Conservation (phyloP, 1,140 invertebrate genomes). For the Oncopodura yosiiana region DNA sequence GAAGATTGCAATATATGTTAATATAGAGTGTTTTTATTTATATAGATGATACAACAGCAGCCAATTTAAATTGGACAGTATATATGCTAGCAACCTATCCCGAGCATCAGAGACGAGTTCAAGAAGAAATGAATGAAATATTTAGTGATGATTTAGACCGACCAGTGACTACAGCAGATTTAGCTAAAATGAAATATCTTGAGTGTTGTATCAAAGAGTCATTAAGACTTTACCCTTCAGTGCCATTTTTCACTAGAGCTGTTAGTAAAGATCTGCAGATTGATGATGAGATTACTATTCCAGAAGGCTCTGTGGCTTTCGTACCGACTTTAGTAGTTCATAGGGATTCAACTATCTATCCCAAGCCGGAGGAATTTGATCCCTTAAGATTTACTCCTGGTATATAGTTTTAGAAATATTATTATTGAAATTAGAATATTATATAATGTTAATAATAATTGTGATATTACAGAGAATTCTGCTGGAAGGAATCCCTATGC, state of each 20-base stretch:
- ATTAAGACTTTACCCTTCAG: slow-evolving; percentile 49
- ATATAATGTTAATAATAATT: no score
- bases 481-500: slow-evolving; percentile 11
- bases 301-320: slow-evolving; percentile 40
- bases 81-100: slow-evolving; percentile 6
- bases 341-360: slow-evolving; percentile 53
- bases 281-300: slow-evolving; percentile 36
- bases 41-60: slow-evolving; percentile 27
- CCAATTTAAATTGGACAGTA: slow-evolving; percentile 26
- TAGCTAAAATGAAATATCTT: slow-evolving; percentile 58
- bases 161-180: slow-evolving; percentile 50
- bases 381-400: slow-evolving; percentile 44
- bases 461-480: slow-evolving; percentile 13
- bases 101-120: slow-evolving; percentile 35
- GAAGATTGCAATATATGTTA: no score
- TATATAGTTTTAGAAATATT: no score
- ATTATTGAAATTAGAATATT: no score
- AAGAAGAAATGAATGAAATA: slow-evolving; percentile 43
- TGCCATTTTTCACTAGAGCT: neutral
- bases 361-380: slow-evolving; percentile 48
- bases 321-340: slow-evolving; percentile 54
- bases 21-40: no score
- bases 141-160: slow-evolving; percentile 47
- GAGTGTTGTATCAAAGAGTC: slow-evolving; percentile 56
- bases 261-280: no score